Base-by-base conservation (phyloP, 2,113 vertebrate species). In the Pelecanus crispus region DNA sequence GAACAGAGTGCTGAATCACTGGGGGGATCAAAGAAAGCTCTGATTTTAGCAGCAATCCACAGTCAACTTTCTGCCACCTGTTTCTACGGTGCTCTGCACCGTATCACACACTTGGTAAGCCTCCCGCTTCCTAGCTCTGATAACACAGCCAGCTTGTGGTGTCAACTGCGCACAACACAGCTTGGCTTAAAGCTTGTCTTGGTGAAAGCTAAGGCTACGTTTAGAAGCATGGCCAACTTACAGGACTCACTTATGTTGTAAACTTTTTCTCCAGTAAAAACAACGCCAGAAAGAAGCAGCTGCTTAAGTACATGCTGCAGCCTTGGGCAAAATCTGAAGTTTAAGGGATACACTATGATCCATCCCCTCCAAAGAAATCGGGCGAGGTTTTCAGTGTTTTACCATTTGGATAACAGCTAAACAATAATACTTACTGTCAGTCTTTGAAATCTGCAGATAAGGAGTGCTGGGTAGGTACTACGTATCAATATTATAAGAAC, bases 321-420 rank as follows among this genome's bases (percentile, higher is more conserved):
- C 42, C 15, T 21, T 13, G 47, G 32, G 56, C 11, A 67, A 94
- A 81, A 74, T 2, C 7, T 56, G 34, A 18, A 45, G n/a, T 66
- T 67, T 21, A 40, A 62, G 58, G 24, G 19, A 44, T 13, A 19
- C 22, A 16, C 4, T 13, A 17, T 5, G 22, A 86, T 42, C 44
- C n/a, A 17, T 6, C 16, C 12, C 15, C 74, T 32, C 11, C 0
- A 0, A 59, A 49, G 44, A 59, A 68, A 56, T 0, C 0, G 1
- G 24, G 38, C 0, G 21, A 92, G 9, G 38, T 53, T 75, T 72
- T 31, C 10, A 9, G 1, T 34, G 42, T 3, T 42, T 52, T 26
- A 13, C 4, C 50, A 19, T 31, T 25, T 13, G 26, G 58, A 3
- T 45, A 63, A 85, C 3, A 45, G n/a, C 31, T 26, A 36, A 63